These are phyloP conservation scores for Leucoraja erinaceus DNA, from an alignment of 2,113 vertebrate genomes.

Conservation along the genomic window DNA sequence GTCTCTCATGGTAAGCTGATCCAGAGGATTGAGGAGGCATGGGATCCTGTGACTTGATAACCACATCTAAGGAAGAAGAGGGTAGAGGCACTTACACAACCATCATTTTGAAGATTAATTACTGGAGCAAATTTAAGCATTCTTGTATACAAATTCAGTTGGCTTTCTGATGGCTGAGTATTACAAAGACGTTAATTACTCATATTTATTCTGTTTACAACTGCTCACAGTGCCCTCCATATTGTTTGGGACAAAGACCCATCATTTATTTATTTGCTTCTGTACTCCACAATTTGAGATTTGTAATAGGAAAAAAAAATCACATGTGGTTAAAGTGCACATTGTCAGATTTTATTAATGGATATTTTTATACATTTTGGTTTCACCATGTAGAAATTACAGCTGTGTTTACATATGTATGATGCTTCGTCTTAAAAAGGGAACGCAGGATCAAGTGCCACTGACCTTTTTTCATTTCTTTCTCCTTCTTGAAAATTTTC, in stretches of 20 bases:
- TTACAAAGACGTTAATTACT: not conserved
- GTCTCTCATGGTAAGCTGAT: no score
- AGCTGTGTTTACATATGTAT: no score
- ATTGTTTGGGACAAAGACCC: no score
- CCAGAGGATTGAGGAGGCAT: no score
- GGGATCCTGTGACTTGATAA: not conserved
- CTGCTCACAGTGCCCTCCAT: no score
- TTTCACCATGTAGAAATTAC: no score
- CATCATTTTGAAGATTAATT: not conserved
- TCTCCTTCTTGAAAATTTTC: constrained; percentile 96
- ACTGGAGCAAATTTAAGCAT: constrained; percentile 17
- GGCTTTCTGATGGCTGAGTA: not conserved
- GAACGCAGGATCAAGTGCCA: not conserved
- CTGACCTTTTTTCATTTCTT: constrained; percentile 94
- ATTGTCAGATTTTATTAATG: no score
- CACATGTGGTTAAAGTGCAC: no score
- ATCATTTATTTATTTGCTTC: no score
- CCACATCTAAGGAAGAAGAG: not conserved
- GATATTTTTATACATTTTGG: no score
- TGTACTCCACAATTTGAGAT: no score
- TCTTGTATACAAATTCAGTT: not conserved
- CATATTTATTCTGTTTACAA: not conserved
- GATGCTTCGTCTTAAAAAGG: not conserved
- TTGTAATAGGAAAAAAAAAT: no score
- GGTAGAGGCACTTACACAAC: not conserved